Base-by-base conservation (phyloP, 1,140 invertebrate species). In the Lasioglossum baleicum region DNA sequence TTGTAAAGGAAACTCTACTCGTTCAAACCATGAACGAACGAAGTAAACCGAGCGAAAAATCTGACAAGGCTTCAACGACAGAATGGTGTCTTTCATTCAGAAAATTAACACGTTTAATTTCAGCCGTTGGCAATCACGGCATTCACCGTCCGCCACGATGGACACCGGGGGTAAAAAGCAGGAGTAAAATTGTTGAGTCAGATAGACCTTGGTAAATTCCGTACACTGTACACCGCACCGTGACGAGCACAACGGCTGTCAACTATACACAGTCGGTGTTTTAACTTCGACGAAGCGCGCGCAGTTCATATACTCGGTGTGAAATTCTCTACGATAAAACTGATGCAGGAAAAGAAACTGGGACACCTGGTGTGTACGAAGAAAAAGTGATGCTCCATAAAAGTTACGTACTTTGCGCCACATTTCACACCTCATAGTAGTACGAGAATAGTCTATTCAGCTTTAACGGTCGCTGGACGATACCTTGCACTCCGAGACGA, bases 81-180 rank as follows among this genome's bases (percentile, higher is more conserved):
- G 74, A n/a, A 48, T 44, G 51, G 63, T n/a, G 44, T 15, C 2
- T 20, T 53, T 20, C n/a, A 26, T 15, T 31, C 48, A 44, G 48
- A 69, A 69, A 69, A 76, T 65, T 69, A 76, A 76, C 65, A 31
- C 40, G 74, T 60, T 69, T 48, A 22, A 48, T 68, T 48, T 40
- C 2, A 15, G 68, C 4, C 22, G 40, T 48, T n/a, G 26, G n/a
- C 22, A 26, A 69, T 51, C 26, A 22, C 8, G 51, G 44, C 15
- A 15, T 63, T 61, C 5, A 20, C 0, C 0, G 56, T n/a, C 1
- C 2, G 8, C 0, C 15, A 3, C 20, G 7, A 31, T 10, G 67
- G 53, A 6, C 15, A 4, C 5, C 51, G 8, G 8, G 7, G 26
- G 35, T 2, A 17, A 17, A 22, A 40, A 17, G 2, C n/a, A 40